Evolutionary conservation across 2,797 vertebrate genomes (phyloP).

Genomic region (Margarornis squamiger): DNA sequence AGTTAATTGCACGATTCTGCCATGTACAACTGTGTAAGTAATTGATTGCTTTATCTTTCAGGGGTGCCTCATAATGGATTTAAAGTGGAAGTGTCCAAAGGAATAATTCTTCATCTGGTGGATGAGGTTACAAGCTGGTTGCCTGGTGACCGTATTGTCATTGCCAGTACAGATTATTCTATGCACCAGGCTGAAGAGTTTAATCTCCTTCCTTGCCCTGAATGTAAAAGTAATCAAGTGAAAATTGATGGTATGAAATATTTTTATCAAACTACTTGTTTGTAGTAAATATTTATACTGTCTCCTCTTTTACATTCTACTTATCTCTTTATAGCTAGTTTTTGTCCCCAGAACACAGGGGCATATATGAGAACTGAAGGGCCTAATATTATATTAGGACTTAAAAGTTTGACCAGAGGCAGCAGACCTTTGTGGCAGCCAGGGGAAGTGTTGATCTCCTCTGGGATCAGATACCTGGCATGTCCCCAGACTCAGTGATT

Average conservation of each 20-base stretch:
- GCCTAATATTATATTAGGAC: not conserved
- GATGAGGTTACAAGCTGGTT: constrained; percentile 75
- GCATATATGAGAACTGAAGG: not conserved
- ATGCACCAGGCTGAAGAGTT: constrained; percentile 81
- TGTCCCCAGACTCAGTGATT: not conserved
- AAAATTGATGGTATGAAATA: constrained; percentile 82
- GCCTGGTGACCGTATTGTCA: constrained; percentile 67
- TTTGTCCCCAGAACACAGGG: not conserved
- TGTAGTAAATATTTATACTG: not conserved
- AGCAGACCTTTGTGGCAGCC: not conserved
- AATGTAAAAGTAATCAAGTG: constrained; percentile 81
- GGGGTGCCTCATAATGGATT: constrained; percentile 60
- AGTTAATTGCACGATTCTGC: not conserved
- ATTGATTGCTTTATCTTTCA: not conserved
- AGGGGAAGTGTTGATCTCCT: not conserved
- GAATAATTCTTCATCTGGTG: constrained; percentile 82
- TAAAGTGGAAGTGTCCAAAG: constrained; percentile 56
- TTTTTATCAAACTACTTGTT: not conserved
- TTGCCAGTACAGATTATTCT: constrained; percentile 77
- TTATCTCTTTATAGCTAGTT: not conserved
- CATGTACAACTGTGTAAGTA: not conserved
- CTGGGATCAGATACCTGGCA: not conserved
- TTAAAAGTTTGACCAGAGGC: not conserved
- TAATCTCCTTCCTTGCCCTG: constrained; percentile 71
- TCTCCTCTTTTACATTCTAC: not conserved